phyloP scores from a whole-genome alignment of 2,888 invertebrate genomes.

The Erebia palarica region DNA sequence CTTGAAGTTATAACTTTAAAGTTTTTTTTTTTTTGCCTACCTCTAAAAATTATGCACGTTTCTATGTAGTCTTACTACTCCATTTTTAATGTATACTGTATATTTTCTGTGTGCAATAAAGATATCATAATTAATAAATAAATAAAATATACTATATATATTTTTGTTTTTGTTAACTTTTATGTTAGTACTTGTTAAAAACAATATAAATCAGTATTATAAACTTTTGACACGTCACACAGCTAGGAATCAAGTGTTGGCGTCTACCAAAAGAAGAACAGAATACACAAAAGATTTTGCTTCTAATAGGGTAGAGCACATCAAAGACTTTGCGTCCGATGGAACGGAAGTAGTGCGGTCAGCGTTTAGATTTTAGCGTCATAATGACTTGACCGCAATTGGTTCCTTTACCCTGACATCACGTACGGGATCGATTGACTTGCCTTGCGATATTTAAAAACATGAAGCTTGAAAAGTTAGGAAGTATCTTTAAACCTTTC shows the following conservation, averaged over 20 bases:
- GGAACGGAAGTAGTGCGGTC: constrained; percentile 66
- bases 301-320: constrained; percentile 40
- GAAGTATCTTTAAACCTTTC: background rate
- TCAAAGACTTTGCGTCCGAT: constrained; percentile 66
- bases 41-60: no score
- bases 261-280: constrained; percentile 7
- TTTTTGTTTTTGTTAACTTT: no score
- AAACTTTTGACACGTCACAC: background rate
- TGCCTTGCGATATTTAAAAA: constrained; percentile 1
- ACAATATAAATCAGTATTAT: background rate
- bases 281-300: constrained; percentile 14
- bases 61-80: no score
- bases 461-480: background rate
- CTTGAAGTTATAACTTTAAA: background rate
- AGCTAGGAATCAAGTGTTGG: constrained; percentile 3
- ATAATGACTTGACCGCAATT: constrained; percentile 68
- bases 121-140: no score
- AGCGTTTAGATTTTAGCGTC: constrained; percentile 50
- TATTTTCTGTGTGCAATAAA: no score
- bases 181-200: background rate
- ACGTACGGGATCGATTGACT: constrained; percentile 52
- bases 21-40: no score
- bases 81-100: no score
- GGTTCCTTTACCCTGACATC: constrained; percentile 67
- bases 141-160: no score